phyloP scores from a whole-genome alignment of 1,140 invertebrate genomes.

The Trichogramma pretiosum region DNA sequence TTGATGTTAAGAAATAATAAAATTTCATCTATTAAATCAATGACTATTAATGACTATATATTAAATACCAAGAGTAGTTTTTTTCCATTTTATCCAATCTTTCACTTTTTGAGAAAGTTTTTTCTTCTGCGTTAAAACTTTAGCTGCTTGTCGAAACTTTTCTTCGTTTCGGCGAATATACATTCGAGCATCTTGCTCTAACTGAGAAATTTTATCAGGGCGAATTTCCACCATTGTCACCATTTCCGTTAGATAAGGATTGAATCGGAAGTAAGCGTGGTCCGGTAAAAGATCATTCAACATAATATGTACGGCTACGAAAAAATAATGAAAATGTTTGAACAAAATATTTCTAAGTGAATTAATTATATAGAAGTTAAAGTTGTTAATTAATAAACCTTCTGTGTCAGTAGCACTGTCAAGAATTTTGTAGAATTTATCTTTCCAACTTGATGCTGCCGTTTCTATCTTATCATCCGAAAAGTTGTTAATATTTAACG shows the following conservation, averaged over 20 bases:
- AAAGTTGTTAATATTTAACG: conserved; percentile 38
- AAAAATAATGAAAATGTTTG: conserved; percentile 17
- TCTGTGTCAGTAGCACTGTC: conserved; percentile 87
- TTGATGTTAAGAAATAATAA: too few relatives aligned
- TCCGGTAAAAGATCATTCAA: conserved; percentile 73
- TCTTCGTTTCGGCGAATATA: conserved; percentile 72
- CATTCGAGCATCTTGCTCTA: conserved; percentile 60
- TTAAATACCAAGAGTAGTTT: conserved; percentile 29
- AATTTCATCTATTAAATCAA: too few relatives aligned
- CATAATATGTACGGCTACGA: conserved; percentile 68
- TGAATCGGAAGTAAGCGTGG: conserved; percentile 78
- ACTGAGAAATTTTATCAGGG: conserved; percentile 53
- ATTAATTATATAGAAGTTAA: conserved; percentile 16
- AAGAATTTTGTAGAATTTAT: conserved; percentile 75
- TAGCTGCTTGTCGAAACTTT: conserved; percentile 55
- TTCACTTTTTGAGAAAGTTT: conserved; percentile 35
- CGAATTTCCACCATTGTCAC: conserved; percentile 76
- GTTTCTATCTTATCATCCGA: conserved; percentile 27
- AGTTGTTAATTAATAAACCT: conserved; percentile 45
- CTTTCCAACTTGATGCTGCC: conserved; percentile 58
- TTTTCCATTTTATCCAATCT: conserved; percentile 45
- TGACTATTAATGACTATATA: too few relatives aligned
- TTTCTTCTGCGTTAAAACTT: conserved; percentile 43
- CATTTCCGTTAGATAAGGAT: conserved; percentile 79
- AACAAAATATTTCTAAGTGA: conserved; percentile 5